Evolutionary conservation across 2,888 invertebrate species (phyloP), one percentile per base, ranked within the genome.

Genomic region (Conomelus anceps): DNA sequence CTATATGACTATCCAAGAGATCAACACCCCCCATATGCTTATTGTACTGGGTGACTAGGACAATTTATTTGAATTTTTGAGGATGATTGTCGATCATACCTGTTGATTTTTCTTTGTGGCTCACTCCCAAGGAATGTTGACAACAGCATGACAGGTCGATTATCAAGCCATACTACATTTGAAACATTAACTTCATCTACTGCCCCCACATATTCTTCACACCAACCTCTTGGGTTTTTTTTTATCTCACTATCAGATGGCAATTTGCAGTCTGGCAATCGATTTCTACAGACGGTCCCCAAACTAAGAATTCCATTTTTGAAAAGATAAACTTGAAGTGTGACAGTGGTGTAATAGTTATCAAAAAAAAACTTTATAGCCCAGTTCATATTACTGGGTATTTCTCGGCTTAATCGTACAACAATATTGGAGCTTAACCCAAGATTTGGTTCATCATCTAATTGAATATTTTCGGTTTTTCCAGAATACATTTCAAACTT

Each of bases 21-120:
- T 93, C 93, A 85, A 92, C 92, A 90, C 92, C 92, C 87, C 92
- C 92, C 93, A 93, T 93, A 89, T 93, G 92, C 89, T 91, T 92
- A 92, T 93, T 93, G 90, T 93, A 93, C 22, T 92, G 91, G 91
- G 92, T 91, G 89, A 93, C 92, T 91, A 88, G 92, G 92, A 91
- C 92, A 93, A 91, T 92, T 90, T 91, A 93, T 92, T 91, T 92
- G 89, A 91, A 92, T 91, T 91, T 91, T 92, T 91, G 29, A 90
- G 91, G 92, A 92, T 91, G 24, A 92, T 91, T 34, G 88, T 91
- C 89, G 92, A 91, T 92, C 92, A 92, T 89, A 93, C 91, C 92
- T 92, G 89, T 91, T 91, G 88, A 92, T 92, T 91, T 91, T 91
- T 89, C 91, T 91, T 89, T 91, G 90, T 91, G 92, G 92, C 91